Percentiles rank a stretch among this genome's conserved stretches.
Evolutionary conservation across 1,140 invertebrate genomes (phyloP).

Genomic region (Drosophila auraria): DNA sequence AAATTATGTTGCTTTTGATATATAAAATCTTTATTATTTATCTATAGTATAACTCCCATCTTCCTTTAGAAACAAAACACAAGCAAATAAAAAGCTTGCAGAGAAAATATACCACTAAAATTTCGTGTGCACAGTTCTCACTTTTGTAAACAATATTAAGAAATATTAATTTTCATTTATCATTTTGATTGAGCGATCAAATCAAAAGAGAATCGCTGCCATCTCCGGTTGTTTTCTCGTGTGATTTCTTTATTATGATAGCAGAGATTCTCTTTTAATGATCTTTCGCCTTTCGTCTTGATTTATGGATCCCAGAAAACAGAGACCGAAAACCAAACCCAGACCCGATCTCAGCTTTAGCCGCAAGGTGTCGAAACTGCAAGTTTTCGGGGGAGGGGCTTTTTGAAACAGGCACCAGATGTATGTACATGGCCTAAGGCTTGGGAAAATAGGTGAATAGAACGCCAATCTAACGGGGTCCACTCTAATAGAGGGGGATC

Average conservation of each 20-base stretch:
- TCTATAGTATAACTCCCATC: no score
- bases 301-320: constrained; percentile 70
- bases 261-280: constrained; percentile 80
- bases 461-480: constrained; percentile 25
- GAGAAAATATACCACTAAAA: constrained; percentile 27
- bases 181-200: constrained; percentile 85
- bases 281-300: constrained; percentile 66
- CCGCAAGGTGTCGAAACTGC: constrained; percentile 80
- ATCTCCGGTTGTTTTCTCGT: constrained; percentile 77
- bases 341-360: constrained; percentile 25
- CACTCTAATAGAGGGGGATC: constrained; percentile 29
- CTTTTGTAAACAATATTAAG: constrained; percentile 85
- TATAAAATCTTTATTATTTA: no score
- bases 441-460: constrained; percentile 37
- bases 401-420: not conserved
- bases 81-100: constrained; percentile 13
- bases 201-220: constrained; percentile 62
- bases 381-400: constrained; percentile 39
- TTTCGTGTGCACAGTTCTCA: constrained; percentile 81
- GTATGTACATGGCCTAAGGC: not conserved
- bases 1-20: no score
- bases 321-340: constrained; percentile 5
- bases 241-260: constrained; percentile 84
- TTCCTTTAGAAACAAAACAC: not conserved
- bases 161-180: constrained; percentile 85